These are phyloP conservation scores for Labrus mixtus DNA, from an alignment of 2,113 vertebrate genomes.

Conservation along the genomic window DNA sequence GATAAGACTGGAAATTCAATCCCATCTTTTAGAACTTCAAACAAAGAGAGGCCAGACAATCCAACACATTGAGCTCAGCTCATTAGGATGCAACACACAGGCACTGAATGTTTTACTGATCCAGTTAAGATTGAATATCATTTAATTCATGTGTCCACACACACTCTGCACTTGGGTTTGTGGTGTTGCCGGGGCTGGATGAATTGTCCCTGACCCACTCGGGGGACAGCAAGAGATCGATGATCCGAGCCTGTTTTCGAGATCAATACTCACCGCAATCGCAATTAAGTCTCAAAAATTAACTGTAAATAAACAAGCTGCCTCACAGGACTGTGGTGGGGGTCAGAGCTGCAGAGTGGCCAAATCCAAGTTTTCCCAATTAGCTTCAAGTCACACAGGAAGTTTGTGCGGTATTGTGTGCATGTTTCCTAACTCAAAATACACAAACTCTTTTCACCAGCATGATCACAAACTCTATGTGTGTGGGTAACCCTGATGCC, in stretches of 20 bases:
- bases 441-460: not conserved
- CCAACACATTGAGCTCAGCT: not conserved
- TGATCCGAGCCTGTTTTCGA: conserved; percentile 34
- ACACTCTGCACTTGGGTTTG: conserved; percentile 12
- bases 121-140: conserved; percentile 35
- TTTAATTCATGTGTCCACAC: conserved; percentile 26
- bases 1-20: conserved; percentile 3
- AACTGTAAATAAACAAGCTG: conserved; percentile 70
- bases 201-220: conserved; percentile 57
- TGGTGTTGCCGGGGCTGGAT: conserved; percentile 37
- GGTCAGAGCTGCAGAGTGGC: not conserved
- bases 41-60: not conserved
- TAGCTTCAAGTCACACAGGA: conserved; percentile 23
- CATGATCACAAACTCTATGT: not conserved
- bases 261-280: conserved; percentile 62
- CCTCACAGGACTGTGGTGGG: conserved; percentile 34
- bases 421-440: not conserved
- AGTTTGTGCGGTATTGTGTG: conserved; percentile 1
- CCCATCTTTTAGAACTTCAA: conserved; percentile 7
- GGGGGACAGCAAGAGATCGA: conserved; percentile 59
- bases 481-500: not conserved
- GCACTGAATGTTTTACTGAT: conserved; percentile 32
- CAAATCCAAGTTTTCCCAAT: conserved; percentile 29
- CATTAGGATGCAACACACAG: conserved; percentile 25
- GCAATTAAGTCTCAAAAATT: conserved; percentile 71